These are phyloP conservation scores for Leptosomus discolor DNA, from an alignment of 2,113 vertebrate genomes.

Conservation along the genomic window DNA sequence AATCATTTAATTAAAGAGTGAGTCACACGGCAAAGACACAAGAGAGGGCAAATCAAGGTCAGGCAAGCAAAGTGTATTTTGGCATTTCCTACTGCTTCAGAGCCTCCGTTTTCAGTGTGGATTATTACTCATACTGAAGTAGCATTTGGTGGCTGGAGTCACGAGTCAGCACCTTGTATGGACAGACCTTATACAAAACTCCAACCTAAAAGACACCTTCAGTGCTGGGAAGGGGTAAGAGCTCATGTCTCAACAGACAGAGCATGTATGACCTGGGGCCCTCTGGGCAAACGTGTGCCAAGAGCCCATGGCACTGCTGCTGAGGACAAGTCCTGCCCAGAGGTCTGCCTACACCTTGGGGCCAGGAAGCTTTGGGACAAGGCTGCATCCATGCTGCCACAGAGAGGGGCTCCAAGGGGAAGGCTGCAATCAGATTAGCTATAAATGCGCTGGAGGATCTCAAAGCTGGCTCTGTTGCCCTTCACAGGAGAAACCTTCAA, in stretches of 20 bases:
- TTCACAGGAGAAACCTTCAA: neutral
- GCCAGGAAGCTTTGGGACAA: neutral
- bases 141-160: neutral
- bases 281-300: neutral
- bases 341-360: neutral
- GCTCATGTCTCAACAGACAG: neutral
- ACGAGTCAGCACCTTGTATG: neutral
- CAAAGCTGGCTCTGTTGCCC: neutral
- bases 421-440: neutral
- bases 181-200: neutral
- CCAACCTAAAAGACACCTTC: neutral
- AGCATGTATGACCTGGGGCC: fast-evolving
- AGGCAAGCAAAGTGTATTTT: conserved; percentile 23
- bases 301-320: neutral
- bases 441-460: neutral
- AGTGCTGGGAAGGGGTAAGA: neutral
- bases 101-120: neutral
- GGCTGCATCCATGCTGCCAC: neutral
- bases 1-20: conserved; percentile 57
- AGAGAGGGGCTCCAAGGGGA: neutral
- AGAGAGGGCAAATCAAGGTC: conserved; percentile 51
- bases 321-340: neutral
- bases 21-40: neutral
- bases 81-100: neutral
- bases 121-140: neutral